Evolutionary conservation across 2,113 vertebrate genomes (phyloP).

Genomic region (Calidris pygmaea): DNA sequence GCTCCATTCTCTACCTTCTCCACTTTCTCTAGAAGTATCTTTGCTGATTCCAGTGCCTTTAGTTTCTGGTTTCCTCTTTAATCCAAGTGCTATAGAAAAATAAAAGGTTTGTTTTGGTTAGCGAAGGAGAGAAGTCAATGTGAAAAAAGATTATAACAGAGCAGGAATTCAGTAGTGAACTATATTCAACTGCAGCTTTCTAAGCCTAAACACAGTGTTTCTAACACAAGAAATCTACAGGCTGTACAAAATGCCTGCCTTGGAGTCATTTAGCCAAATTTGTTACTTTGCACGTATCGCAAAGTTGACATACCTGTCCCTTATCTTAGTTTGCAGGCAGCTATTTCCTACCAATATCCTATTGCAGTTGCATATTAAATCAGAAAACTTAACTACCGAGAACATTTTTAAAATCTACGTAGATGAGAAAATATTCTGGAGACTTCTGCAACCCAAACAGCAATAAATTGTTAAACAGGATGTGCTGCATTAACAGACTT

Average conservation of each 20-base stretch:
- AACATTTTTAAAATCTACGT: neutral
- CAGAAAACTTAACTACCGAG: neutral
- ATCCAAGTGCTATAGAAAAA: constrained; percentile 63
- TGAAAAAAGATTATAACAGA: neutral
- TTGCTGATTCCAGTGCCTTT: constrained; percentile 74
- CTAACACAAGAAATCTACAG: neutral
- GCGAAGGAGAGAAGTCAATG: neutral
- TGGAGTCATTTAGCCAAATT: neutral
- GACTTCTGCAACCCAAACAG: neutral
- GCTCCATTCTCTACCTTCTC: constrained; percentile 93
- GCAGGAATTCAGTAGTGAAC: neutral
- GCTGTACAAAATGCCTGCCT: constrained; percentile 1
- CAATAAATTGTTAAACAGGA: neutral
- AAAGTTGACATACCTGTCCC: neutral
- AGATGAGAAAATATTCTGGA: neutral
- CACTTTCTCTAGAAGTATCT: constrained; percentile 72
- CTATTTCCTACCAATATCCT: constrained; percentile 27
- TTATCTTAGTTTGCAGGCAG: constrained; percentile 26
- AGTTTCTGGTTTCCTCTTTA: constrained; percentile 67
- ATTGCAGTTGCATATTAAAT: neutral
- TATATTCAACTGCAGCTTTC: neutral
- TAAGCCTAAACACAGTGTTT: neutral
- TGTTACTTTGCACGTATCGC: constrained; percentile 11
- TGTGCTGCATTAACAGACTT: neutral
- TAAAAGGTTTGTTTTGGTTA: constrained; percentile 29